A percentile compares a stretch with the other conserved stretches of the same genome.
phyloP scores from a whole-genome alignment of 1,140 invertebrate species.

The Globodera rostochiensis region DNA sequence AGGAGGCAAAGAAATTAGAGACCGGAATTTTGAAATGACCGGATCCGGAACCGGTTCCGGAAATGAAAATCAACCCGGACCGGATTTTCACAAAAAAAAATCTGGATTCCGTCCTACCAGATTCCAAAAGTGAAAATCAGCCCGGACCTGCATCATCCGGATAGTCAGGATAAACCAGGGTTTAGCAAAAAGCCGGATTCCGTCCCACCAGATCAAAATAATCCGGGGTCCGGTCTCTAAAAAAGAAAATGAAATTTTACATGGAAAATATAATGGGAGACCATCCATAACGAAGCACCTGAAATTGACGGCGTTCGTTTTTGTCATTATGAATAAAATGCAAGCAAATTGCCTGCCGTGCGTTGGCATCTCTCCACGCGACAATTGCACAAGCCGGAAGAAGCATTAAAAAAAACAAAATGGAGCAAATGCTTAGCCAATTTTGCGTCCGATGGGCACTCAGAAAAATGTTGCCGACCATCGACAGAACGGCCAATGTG shows the following conservation, averaged over 20 bases:
- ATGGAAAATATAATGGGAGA: constrained; percentile 64
- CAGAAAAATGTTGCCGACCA: constrained; percentile 63
- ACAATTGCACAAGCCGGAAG: constrained; percentile 55
- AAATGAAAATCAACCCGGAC: not conserved
- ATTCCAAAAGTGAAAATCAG: too few species aligned
- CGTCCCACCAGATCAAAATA: too few species aligned
- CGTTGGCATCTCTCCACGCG: constrained; percentile 43
- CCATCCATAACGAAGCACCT: constrained; percentile 59
- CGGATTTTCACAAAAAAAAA: too few species aligned
- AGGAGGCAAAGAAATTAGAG: too few species aligned
- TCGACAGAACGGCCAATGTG: constrained; percentile 55
- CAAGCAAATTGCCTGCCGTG: constrained; percentile 21
- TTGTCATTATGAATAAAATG: too few species aligned
- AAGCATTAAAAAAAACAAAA: constrained; percentile 49
- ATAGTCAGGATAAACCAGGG: too few species aligned
- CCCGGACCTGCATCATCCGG: not conserved
- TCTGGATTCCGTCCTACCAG: too few species aligned
- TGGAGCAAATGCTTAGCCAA: constrained; percentile 59
- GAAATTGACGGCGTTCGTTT: not conserved
- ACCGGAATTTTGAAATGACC: not conserved
- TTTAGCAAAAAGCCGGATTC: too few species aligned
- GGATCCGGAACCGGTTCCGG: too few species aligned
- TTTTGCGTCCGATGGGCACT: constrained; percentile 56
- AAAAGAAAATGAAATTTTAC: constrained; percentile 18
- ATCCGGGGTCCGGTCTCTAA: too few species aligned